phyloP scores from a whole-genome alignment of 30 jellyfish, hydroid and myxozoan genomes.

The Catostylus mosaicus region DNA sequence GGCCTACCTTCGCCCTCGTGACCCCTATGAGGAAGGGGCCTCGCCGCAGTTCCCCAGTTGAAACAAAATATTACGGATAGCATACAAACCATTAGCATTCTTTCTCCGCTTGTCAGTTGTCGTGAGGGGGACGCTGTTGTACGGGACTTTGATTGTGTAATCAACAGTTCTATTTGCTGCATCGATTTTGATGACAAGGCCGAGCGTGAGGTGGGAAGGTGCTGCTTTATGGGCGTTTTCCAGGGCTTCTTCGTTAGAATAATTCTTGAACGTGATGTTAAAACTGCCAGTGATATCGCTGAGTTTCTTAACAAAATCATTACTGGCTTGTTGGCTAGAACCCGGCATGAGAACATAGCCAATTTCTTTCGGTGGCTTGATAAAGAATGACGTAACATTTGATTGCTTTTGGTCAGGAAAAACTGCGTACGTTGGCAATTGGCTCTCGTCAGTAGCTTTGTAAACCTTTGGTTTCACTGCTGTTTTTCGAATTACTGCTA shows the following conservation, averaged over 20 bases:
- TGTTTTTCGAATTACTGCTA: conserved; percentile 51
- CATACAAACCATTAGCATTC: conserved; percentile 21
- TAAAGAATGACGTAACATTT: conserved; percentile 1
- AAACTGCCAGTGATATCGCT: background rate
- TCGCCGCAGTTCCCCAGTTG: too few species aligned
- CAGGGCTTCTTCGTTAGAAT: conserved; percentile 47
- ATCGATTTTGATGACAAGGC: conserved; percentile 37
- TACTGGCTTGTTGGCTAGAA: conserved; percentile 27
- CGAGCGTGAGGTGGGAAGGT: conserved; percentile 57
- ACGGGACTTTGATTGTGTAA: conserved; percentile 71
- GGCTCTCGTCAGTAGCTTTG: conserved; percentile 45
- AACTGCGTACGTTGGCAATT: conserved; percentile 23
- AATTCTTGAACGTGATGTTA: conserved; percentile 18
- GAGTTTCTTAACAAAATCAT: conserved; percentile 19
- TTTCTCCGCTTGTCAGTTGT: conserved; percentile 25
- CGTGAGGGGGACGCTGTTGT: conserved; percentile 32
- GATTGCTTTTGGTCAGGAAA: conserved; percentile 11
- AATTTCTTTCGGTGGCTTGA: conserved; percentile 36
- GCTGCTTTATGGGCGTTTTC: conserved; percentile 46
- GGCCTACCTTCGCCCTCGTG: too few species aligned
- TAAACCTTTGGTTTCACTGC: conserved; percentile 51
- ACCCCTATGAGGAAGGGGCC: too few species aligned
- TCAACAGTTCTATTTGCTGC: conserved; percentile 13
- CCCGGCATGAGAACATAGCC: conserved; percentile 55
- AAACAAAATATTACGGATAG: too few species aligned